Percentiles rank a stretch among this genome's conserved stretches.
These are phyloP conservation scores for Mus musculus DNA, from an alignment of 2,113 vertebrate genomes.

Conservation along the genomic window DNA sequence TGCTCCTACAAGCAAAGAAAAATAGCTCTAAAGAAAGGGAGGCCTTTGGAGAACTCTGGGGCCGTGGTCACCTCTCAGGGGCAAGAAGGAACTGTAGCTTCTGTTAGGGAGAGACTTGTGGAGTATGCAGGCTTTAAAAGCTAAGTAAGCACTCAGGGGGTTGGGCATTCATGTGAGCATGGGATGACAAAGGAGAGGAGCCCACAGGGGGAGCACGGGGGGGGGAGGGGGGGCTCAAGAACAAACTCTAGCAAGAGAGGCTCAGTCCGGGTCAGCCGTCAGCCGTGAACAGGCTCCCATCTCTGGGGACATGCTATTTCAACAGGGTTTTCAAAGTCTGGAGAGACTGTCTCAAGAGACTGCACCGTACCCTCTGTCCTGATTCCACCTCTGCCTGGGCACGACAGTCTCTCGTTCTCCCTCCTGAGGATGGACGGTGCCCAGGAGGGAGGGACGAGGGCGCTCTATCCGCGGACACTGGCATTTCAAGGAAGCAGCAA, in stretches of 20 bases:
- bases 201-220: neutral
- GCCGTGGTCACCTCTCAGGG: neutral
- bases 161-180: neutral
- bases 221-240: neutral
- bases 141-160: neutral
- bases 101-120: neutral
- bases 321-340: neutral
- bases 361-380: neutral
- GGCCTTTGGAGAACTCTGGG: neutral
- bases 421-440: neutral
- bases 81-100: neutral
- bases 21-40: neutral
- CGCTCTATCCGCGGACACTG: neutral
- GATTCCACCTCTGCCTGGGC: neutral
- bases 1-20: neutral
- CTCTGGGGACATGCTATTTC: neutral
- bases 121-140: neutral
- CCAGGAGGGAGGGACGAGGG: fast-evolving
- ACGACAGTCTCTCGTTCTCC: neutral
- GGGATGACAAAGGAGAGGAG: neutral
- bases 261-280: neutral
- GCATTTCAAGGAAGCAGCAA: neutral
- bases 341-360: neutral
- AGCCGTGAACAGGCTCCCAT: neutral
- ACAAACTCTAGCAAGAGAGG: neutral